Base-by-base conservation (phyloP, 2,797 vertebrate species). In the Moxostoma hubbsi region DNA sequence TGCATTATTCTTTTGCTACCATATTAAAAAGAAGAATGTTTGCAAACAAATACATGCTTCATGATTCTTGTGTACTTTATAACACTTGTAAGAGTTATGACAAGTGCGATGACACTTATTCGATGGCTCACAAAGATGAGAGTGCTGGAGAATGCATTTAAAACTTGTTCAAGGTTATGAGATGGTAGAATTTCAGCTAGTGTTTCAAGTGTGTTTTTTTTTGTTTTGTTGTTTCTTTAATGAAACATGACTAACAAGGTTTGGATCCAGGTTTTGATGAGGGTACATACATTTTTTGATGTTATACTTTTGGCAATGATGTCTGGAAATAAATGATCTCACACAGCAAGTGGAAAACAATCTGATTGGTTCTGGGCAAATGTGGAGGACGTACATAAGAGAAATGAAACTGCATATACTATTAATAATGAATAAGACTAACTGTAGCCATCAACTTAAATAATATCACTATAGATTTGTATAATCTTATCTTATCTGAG, bases 11-110 rank as follows among this genome's bases (percentile, higher is more conserved):
- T 64, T 65, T 10, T 50, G 4, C n/a, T 0, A 61, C 61, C 65
- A 15, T 7, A 94, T 95, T 94, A 92, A 90, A 92, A 91, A 50
- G 7, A 46, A 82, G 59, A 12, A 46, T 46, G 10, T 58, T 54
- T 53, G n/a, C 50, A 67, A 53, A 73, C 15, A 77, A 62, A 66
- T 61, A 59, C 7, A 8, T 54, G 59, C 15, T 58, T 76, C 55
- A 47, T 57, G 2, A 24, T 24, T 63, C 12, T 64, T 79, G 81
- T 49, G 70, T 79, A 58, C 36, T 81, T 82, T 57, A 66, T n/a
- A 69, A 70, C 47, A 62, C 62, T 57, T 49, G 58, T 67, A 68
- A 47, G 16, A 73, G 50, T 69, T 69, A 66, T 45, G 58, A 46
- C 43, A 68, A 68, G 45, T 57, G 18, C 12, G 36, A 79, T 55